Evolutionary conservation across 2,797 vertebrate genomes (phyloP).

Genomic region (Galagoides demidoff): DNA sequence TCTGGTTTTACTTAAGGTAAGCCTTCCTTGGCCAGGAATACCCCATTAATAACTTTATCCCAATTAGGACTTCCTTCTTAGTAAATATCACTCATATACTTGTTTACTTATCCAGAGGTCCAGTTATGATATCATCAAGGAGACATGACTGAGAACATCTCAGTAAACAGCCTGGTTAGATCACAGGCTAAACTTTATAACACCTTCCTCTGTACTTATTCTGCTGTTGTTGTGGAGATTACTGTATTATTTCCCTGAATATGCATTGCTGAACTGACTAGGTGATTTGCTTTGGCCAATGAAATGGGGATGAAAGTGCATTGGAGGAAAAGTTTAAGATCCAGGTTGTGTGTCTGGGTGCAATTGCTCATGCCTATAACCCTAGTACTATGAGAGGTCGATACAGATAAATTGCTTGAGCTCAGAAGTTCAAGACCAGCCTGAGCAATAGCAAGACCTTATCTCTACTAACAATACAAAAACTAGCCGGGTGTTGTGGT

Average conservation of each 20-base stretch:
- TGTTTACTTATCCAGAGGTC: neutral
- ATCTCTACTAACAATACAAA: no score
- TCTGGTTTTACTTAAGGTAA: neutral
- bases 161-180: neutral
- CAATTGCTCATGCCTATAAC: no score
- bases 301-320: neutral
- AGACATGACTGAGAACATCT: neutral
- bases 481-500: no score
- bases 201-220: neutral
- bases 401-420: no score
- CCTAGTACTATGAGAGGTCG: no score
- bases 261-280: neutral
- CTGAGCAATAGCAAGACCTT: no score
- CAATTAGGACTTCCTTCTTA: neutral
- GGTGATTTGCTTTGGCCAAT: neutral
- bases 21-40: neutral
- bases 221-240: neutral
- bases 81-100: neutral
- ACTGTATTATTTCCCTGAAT: neutral
- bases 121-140: neutral
- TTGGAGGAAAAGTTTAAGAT: neutral
- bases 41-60: neutral
- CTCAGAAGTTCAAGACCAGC: no score
- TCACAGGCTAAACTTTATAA: neutral
- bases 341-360: neutral